phyloP scores from a whole-genome alignment of 2,797 vertebrate genomes.

The Pempheris klunzingeri region DNA sequence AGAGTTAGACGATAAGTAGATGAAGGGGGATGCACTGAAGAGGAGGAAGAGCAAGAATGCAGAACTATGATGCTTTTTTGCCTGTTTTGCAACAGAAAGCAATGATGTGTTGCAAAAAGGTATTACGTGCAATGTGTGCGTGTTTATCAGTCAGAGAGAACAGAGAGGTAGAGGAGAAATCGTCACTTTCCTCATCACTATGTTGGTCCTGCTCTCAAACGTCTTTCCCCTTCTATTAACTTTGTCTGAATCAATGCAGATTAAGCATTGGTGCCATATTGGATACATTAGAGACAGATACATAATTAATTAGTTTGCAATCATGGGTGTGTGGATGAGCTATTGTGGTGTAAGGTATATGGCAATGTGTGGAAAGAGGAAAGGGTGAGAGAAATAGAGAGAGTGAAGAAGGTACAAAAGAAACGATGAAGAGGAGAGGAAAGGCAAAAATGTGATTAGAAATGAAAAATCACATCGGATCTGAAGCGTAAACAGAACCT shows the following conservation, averaged over 20 bases:
- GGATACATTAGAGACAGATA: conserved; percentile 9
- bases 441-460: not conserved
- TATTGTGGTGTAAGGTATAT: conserved; percentile 1
- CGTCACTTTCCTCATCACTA: not conserved
- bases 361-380: not conserved
- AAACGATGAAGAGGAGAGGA: not conserved
- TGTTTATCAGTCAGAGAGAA: conserved; percentile 4
- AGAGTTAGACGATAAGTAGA: conserved; percentile 23
- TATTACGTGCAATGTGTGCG: not conserved
- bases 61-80: not conserved
- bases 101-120: not conserved
- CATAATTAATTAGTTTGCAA: conserved; percentile 21
- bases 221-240: conserved; percentile 20
- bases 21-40: conserved; percentile 16
- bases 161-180: conserved; percentile 9
- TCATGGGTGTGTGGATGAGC: not conserved
- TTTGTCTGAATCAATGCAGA: conserved; percentile 28
- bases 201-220: conserved; percentile 75
- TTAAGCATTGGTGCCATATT: conserved; percentile 15
- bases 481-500: not conserved
- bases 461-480: conserved; percentile 3
- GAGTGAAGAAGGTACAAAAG: not conserved
- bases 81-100: not conserved
- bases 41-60: not conserved
- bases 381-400: not conserved